Base-by-base conservation (phyloP, 1,140 invertebrate species). In the Heliconius hewitsoni region DNA sequence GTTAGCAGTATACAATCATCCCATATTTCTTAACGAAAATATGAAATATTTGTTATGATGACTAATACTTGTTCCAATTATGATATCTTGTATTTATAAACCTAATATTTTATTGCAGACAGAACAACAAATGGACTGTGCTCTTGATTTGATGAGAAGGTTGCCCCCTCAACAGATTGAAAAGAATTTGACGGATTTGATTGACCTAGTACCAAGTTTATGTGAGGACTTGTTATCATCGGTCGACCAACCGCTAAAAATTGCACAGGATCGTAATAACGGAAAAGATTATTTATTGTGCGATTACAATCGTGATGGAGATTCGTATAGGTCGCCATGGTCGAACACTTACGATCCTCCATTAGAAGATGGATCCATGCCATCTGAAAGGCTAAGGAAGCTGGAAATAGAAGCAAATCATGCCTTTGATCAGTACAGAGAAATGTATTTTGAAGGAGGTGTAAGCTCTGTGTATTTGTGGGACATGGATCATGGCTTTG, bases 361-460 rank as follows among this genome's bases (percentile, higher is more conserved):
- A 1, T 93, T 99, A 74, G 99, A 99, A 94, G 99, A 99, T 96
- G 99, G 99, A 6, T 98, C 99, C 19, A 98, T 99, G 97, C 99
- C 99, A 39, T 99, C 99, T 27, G 99, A 99, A 88, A 96, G 97
- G 86, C 95, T 99, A 84, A 96, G 99, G 81, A 98, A 98, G 94
- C 94, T 99, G 83, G 99, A 99, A 95, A 96, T 99, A 73, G 99
- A 99, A 91, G 99, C 99, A 0, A 99, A 99, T 95, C 96, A 97
- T 91, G 99, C 99, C 16, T 99, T 99, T 94, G 99, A 99, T 94
- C 98, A 99, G 90, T 99, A 99, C 91, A 96, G 99, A 93, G 99
- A 99, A 95, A 98, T 99, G 97, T 99, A 99, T 95, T 99, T 99
- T 94, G 99, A 99, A 95, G 99, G 99, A 77, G 99, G 99, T 19